Evolutionary conservation across 2,888 invertebrate genomes (phyloP).

Genomic region (Adelognathus sp.): DNA sequence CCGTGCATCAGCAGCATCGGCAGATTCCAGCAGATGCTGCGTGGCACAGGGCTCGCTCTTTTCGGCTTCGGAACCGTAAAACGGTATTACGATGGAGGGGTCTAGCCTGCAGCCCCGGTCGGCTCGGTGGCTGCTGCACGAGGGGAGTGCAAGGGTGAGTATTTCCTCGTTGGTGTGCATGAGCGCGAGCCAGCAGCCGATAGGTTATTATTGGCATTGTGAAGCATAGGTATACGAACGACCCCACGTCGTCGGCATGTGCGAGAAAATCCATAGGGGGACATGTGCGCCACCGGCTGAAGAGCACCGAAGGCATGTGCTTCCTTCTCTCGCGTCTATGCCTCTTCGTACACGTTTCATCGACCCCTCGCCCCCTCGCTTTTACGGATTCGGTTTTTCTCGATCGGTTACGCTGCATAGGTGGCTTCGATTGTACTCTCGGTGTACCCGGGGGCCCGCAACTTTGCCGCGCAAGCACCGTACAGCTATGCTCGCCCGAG

Average conservation of each 20-base stretch:
- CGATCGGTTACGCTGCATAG: conserved; percentile 51
- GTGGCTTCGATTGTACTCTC: conserved; percentile 45
- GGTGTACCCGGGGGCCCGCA: not conserved
- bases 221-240: conserved; percentile 47
- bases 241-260: conserved; percentile 54
- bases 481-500: conserved; percentile 17
- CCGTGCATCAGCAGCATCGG: conserved; percentile 77
- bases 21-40: conserved; percentile 75
- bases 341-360: not conserved
- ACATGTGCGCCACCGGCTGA: conserved; percentile 60
- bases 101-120: conserved; percentile 29
- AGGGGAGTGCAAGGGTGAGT: too few relatives aligned
- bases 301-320: conserved; percentile 56
- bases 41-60: conserved; percentile 55
- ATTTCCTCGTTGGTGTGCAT: conserved; percentile 12
- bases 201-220: conserved; percentile 80
- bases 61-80: conserved; percentile 33
- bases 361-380: not conserved
- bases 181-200: conserved; percentile 65
- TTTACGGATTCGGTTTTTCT: conserved; percentile 8
- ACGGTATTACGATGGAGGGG: conserved; percentile 43
- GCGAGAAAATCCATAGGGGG: conserved; percentile 44
- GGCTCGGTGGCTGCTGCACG: too few relatives aligned
- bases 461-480: not conserved
- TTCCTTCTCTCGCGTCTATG: conserved; percentile 38